Evolutionary conservation across 2,113 vertebrate genomes (phyloP), one percentile per base, ranked within the genome.

Genomic region (Bagarius yarrelli): DNA sequence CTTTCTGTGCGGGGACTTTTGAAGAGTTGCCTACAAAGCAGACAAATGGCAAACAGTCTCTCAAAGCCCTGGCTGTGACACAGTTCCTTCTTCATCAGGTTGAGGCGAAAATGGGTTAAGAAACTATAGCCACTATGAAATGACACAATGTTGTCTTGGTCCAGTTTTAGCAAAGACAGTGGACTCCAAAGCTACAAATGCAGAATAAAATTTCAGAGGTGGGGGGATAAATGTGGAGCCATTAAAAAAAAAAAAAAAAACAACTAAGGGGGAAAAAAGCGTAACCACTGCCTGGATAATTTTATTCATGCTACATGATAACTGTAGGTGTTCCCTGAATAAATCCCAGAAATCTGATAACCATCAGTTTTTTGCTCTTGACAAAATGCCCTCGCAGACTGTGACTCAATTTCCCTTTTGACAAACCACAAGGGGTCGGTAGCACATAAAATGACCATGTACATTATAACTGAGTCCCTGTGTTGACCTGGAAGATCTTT

Each of bases 181-280:
- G n/a, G 55, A 78, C 23, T 78, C 69, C 67, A 69, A 85, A 86
- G 81, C 85, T 83, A 44, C 85, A 16, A n/a, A 83, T 83, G 76
- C 83, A 83, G 75, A 78, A n/a, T 4, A 47, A 14, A 79, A 40
- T 25, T 53, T 19, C n/a, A n/a, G 8, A 14, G 36, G 59, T 52
- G 25, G 27, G 25, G 30, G 44, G 8, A 66, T 19, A 23, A 25
- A 40, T 32, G 32, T 40, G 23, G 32, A 52, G 53, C 8, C 27
- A 6, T 63, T n/a, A n/a, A n/a, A n/a, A n/a, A n/a, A n/a, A n/a
- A n/a, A 59, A 52, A 67, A 53, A 25, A 6, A 63, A 56, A 57
- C 19, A 50, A 76, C 36, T 40, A n/a, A 32, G n/a, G 47, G 32
- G 16, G 23, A 71, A 60, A n/a, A 60, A 57, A 70, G 15, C 66